Evolutionary conservation across 53 echinoderm and acorn worm genomes (phyloP).

Genomic region (Pentamera pediparva): DNA sequence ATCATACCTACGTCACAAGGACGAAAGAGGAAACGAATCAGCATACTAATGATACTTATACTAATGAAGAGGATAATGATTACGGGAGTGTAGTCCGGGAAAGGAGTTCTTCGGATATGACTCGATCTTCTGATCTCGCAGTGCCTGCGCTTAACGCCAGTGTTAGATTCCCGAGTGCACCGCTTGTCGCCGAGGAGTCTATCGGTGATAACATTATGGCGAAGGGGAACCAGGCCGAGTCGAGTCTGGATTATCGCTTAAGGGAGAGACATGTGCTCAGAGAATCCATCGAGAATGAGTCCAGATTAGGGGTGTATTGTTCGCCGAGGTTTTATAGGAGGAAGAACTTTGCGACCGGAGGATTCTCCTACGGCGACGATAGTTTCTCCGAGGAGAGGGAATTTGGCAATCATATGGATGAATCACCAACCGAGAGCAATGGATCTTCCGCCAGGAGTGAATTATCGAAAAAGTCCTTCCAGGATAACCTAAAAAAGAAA

Average conservation of each 20-base stretch:
- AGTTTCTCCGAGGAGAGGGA: background rate
- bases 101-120: constrained; percentile 14
- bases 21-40: no score
- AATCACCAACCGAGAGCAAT: constrained; percentile 26
- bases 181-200: background rate
- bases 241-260: background rate
- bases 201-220: background rate
- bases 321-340: constrained; percentile 73
- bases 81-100: background rate
- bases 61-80: background rate
- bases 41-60: no score
- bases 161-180: constrained; percentile 19
- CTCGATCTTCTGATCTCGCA: background rate
- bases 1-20: no score
- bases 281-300: constrained; percentile 34
- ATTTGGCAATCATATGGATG: background rate
- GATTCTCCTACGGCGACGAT: background rate
- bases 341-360: background rate
- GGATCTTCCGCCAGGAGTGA: constrained; percentile 29
- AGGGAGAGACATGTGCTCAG: background rate
- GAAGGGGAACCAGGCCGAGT: background rate
- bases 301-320: constrained; percentile 74
- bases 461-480: constrained; percentile 3
- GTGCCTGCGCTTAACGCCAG: background rate
- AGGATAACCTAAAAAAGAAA: constrained; percentile 21